Percentiles rank a stretch among this genome's conserved stretches.
Conservation (phyloP, 2,797 vertebrate genomes). For the Acanthopagrus latus region DNA sequence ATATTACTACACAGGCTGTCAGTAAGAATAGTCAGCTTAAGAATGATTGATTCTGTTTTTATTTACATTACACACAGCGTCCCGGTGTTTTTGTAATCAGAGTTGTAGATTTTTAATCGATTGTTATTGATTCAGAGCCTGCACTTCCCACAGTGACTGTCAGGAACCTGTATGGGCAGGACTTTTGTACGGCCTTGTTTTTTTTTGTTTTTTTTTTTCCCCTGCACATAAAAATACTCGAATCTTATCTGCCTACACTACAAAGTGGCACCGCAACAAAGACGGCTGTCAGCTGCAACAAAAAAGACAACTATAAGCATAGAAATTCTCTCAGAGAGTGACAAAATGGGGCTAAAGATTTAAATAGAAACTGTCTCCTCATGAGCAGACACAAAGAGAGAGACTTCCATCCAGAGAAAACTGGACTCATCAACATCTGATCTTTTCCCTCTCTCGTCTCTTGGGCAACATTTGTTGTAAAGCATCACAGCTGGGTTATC, state of each 20-base stretch:
- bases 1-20: too few relatives aligned
- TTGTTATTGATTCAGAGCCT: neutral
- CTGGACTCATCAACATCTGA: constrained; percentile 7
- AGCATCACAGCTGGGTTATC: constrained; percentile 9
- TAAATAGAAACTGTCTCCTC: constrained; percentile 7
- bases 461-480: constrained; percentile 4
- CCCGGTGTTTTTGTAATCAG: too few relatives aligned
- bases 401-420: constrained; percentile 13
- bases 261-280: constrained; percentile 6
- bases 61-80: too few relatives aligned
- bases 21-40: too few relatives aligned
- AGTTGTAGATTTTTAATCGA: neutral
- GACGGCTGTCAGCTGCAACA: neutral
- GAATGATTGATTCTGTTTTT: too few relatives aligned
- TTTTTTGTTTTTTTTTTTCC: neutral
- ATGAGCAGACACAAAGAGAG: constrained; percentile 14
- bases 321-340: constrained; percentile 12
- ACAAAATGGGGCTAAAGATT: constrained; percentile 20
- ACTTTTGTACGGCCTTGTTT: neutral
- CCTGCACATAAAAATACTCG: neutral
- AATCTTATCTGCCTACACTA: constrained; percentile 1
- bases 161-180: neutral
- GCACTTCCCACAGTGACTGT: neutral
- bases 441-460: constrained; percentile 9
- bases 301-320: neutral